Evolutionary conservation across 2,113 vertebrate species (phyloP).

Genomic region (Leiothrix lutea): DNA sequence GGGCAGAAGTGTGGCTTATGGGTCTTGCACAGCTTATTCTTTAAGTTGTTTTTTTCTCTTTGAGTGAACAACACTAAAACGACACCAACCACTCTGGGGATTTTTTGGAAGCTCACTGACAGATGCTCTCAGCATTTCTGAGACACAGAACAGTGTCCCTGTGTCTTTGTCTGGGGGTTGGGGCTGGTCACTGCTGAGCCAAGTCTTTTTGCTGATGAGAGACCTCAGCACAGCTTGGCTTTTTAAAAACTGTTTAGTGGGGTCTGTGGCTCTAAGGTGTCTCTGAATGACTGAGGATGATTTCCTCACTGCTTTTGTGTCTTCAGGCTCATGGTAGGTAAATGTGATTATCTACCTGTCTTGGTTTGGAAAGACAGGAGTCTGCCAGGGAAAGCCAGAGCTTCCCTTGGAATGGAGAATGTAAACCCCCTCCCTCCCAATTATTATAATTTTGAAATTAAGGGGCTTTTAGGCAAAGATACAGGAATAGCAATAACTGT

Average conservation of each 20-base stretch:
- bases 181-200: background rate
- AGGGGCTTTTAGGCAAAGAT: background rate
- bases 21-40: background rate
- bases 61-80: background rate
- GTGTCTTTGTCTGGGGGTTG: background rate
- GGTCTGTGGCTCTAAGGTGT: background rate
- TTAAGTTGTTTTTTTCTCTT: background rate
- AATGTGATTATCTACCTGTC: background rate
- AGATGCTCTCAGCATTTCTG: background rate
- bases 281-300: background rate
- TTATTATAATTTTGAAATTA: background rate
- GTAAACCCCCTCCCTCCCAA: background rate
- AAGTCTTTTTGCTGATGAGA: background rate
- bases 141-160: background rate
- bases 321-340: background rate
- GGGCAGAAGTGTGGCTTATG: background rate
- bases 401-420: background rate
- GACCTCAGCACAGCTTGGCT: background rate
- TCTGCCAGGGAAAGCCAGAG: background rate
- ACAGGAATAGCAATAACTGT: background rate
- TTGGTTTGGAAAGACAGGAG: background rate
- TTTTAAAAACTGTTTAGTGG: background rate
- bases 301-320: background rate
- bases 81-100: rapidly evolving
- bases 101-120: background rate